phyloP scores from a whole-genome alignment of 2,113 vertebrate genomes.

The Rhombomys opimus region DNA sequence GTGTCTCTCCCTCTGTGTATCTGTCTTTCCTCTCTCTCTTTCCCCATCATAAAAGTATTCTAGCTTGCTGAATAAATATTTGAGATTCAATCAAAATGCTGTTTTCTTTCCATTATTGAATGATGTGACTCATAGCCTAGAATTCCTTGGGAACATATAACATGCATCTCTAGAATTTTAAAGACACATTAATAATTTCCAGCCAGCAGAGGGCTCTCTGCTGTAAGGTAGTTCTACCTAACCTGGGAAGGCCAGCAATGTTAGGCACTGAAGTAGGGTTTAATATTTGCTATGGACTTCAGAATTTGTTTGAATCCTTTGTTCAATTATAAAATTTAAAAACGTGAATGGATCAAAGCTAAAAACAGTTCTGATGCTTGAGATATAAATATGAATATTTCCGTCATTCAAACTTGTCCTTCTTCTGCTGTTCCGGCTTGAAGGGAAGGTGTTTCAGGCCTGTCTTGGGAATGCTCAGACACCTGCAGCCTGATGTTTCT shows the following conservation, averaged over 20 bases:
- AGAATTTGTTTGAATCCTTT: neutral
- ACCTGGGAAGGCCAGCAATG: neutral
- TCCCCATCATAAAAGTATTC: neutral
- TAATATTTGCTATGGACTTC: slow-evolving; percentile 39
- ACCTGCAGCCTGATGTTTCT: neutral
- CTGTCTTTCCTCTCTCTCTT: neutral
- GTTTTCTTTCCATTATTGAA: neutral
- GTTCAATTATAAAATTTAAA: slow-evolving; percentile 72
- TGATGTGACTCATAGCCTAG: neutral
- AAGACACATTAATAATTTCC: neutral
- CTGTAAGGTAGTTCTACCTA: neutral
- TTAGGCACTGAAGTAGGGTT: neutral
- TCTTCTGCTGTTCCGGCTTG: neutral
- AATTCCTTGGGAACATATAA: neutral
- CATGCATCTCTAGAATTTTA: neutral
- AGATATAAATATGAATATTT: slow-evolving; percentile 67
- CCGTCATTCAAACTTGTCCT: slow-evolving; percentile 44
- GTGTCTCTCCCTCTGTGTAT: neutral
- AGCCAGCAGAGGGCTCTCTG: slow-evolving; percentile 71
- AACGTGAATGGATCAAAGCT: slow-evolving; percentile 53
- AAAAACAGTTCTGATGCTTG: slow-evolving; percentile 47
- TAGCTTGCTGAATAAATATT: neutral
- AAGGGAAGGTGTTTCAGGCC: neutral
- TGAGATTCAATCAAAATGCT: neutral
- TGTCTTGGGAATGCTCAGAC: neutral